A percentile compares a stretch with the other conserved stretches of the same genome.
phyloP scores from a whole-genome alignment of 2,113 vertebrate species.

The Microtus ochrogaster region DNA sequence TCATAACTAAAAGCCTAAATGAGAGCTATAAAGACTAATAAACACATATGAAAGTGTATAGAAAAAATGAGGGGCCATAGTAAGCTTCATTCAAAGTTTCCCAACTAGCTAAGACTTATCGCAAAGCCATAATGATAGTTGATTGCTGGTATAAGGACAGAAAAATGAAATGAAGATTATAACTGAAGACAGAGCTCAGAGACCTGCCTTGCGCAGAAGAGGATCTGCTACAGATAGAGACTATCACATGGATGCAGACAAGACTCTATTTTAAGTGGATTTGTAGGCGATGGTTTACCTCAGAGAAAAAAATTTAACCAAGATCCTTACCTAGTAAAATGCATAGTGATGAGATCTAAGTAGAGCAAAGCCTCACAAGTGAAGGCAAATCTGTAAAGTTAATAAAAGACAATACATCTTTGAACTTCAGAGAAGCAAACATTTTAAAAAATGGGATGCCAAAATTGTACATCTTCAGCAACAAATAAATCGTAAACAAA shows the following conservation, averaged over 20 bases:
- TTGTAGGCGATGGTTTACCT: not conserved
- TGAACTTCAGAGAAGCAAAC: not conserved
- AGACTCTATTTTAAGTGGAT: not conserved
- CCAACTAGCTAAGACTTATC: not conserved
- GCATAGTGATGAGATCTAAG: not conserved
- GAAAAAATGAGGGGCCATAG: not conserved
- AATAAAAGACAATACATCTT: not conserved
- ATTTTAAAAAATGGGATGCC: constrained; percentile 19
- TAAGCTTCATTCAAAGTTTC: not conserved
- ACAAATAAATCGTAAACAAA: not conserved
- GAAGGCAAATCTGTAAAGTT: constrained; percentile 28
- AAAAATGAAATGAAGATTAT: not conserved
- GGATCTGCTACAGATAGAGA: constrained; percentile 10
- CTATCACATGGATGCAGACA: not conserved
- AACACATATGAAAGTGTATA: not conserved
- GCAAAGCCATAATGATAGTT: not conserved
- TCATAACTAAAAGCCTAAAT: constrained; percentile 24
- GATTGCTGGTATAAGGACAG: not conserved
- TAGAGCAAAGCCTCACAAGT: not conserved
- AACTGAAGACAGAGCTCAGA: not conserved
- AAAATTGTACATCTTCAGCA: constrained; percentile 6
- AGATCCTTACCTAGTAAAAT: not conserved
- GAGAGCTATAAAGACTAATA: not conserved
- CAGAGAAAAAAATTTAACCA: constrained; percentile 27
- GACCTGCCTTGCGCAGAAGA: not conserved